These are phyloP conservation scores for Melolontha melolontha DNA, from an alignment of 2,888 invertebrate species.

Conservation along the genomic window DNA sequence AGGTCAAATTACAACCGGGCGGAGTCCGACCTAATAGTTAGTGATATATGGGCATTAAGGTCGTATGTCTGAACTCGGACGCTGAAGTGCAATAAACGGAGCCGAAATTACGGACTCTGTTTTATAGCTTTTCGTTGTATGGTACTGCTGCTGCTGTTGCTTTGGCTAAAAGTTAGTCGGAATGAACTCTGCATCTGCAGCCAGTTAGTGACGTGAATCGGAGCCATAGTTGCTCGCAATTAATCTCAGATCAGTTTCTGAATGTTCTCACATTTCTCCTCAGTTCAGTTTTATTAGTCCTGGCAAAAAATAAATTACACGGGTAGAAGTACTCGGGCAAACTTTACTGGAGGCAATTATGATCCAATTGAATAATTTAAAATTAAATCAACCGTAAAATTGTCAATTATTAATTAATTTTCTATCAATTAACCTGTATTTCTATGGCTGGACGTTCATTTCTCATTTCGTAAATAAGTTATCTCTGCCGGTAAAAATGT, in stretches of 20 bases:
- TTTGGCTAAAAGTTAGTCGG: conserved; percentile 14
- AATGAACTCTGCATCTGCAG: conserved; percentile 29
- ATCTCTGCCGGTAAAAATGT: too few species aligned
- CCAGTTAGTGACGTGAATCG: conserved; percentile 22
- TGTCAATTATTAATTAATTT: too few species aligned
- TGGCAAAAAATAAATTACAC: conserved; percentile 19
- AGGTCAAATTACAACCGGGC: conserved; percentile 51
- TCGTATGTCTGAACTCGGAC: conserved; percentile 47
- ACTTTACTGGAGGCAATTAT: conserved; percentile 4
- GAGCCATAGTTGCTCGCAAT: conserved; percentile 30
- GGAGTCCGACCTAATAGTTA: conserved; percentile 51
- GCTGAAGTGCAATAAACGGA: conserved; percentile 50
- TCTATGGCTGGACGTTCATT: too few species aligned
- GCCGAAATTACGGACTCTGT: conserved; percentile 44
- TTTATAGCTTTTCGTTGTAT: conserved; percentile 29
- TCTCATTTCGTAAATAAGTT: too few species aligned
- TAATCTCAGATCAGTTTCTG: conserved; percentile 39
- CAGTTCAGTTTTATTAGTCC: conserved; percentile 21
- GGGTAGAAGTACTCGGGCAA: conserved; percentile 1
- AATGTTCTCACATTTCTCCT: conserved; percentile 33
- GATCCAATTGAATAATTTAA: background rate
- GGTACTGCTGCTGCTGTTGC: conserved; percentile 1
- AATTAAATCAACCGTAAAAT: too few species aligned
- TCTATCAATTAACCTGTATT: too few species aligned
- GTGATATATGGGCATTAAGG: conserved; percentile 49